These are phyloP conservation scores for Ictalurus punctatus DNA, from an alignment of 2,113 vertebrate species.

Conservation along the genomic window DNA sequence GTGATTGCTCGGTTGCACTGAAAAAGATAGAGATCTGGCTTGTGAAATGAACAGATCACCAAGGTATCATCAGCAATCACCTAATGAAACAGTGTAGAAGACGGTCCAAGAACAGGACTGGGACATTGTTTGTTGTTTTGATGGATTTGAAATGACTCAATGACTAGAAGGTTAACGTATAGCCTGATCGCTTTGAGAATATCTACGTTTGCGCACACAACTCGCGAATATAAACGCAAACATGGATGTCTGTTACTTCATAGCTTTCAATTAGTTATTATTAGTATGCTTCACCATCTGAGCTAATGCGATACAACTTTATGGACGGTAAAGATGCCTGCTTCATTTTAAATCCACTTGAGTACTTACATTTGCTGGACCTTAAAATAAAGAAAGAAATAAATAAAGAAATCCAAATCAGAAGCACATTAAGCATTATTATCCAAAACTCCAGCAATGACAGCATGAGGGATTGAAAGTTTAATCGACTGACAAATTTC, in stretches of 20 bases:
- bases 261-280: not conserved
- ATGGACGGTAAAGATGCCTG: not conserved
- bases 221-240: slow-evolving; percentile 4
- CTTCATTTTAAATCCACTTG: not conserved
- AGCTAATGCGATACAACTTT: not conserved
- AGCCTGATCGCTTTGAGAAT: too few species aligned
- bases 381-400: not conserved
- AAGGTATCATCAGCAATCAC: not conserved
- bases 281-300: not conserved
- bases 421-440: not conserved
- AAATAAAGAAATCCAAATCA: not conserved
- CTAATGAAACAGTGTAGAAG: not conserved
- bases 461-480: slow-evolving; percentile 12
- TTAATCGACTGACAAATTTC: not conserved
- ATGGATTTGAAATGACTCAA: too few species aligned
- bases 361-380: not conserved
- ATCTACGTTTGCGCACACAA: not conserved
- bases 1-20: not conserved
- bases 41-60: not conserved
- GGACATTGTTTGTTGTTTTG: too few species aligned
- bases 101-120: too few species aligned
- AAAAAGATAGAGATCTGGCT: not conserved
- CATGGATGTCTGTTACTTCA: slow-evolving; percentile 29
- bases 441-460: not conserved
- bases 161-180: too few species aligned